Percentiles rank a stretch among this genome's conserved stretches.
Conservation (phyloP, 92 coral and sea anemone genomes). For the Palythoa grandis region DNA sequence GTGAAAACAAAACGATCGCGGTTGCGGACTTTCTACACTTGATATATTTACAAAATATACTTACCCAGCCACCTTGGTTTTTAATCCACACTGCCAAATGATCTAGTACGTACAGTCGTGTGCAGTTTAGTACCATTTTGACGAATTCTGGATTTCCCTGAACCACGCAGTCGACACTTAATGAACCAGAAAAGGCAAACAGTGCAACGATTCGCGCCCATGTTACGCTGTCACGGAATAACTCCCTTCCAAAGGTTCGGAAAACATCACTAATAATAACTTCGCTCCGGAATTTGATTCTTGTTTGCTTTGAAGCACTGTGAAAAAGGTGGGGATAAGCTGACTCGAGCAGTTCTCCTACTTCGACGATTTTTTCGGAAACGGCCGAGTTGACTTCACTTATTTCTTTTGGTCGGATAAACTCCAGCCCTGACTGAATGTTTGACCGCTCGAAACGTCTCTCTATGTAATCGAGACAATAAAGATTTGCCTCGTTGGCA, state of each 20-base stretch:
- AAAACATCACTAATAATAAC: conserved; percentile 83
- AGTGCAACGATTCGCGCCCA: conserved; percentile 91
- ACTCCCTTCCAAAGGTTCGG: conserved; percentile 75
- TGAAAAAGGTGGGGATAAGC: conserved; percentile 84
- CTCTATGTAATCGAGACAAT: conserved; percentile 85
- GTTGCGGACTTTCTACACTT: not conserved
- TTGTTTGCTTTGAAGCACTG: conserved; percentile 87
- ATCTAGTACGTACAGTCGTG: conserved; percentile 76
- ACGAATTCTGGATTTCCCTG: conserved; percentile 89
- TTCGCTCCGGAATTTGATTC: conserved; percentile 86
- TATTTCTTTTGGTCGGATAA: conserved; percentile 74
- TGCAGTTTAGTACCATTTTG: conserved; percentile 76
- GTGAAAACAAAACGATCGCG: not conserved
- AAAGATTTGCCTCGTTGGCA: conserved; percentile 86
- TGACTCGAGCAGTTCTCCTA: conserved; percentile 85
- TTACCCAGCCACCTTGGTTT: conserved; percentile 87
- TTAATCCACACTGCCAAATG: conserved; percentile 92
- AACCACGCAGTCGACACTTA: conserved; percentile 83
- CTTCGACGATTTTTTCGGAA: conserved; percentile 79
- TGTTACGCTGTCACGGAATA: conserved; percentile 87
- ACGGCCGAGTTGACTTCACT: conserved; percentile 64
- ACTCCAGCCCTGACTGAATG: conserved; percentile 80
- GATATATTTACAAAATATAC: not conserved
- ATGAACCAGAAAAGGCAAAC: conserved; percentile 89
- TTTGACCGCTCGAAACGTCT: conserved; percentile 77